These are phyloP conservation scores for Pitta sordida DNA, from an alignment of 2,113 vertebrate species.

Conservation along the genomic window DNA sequence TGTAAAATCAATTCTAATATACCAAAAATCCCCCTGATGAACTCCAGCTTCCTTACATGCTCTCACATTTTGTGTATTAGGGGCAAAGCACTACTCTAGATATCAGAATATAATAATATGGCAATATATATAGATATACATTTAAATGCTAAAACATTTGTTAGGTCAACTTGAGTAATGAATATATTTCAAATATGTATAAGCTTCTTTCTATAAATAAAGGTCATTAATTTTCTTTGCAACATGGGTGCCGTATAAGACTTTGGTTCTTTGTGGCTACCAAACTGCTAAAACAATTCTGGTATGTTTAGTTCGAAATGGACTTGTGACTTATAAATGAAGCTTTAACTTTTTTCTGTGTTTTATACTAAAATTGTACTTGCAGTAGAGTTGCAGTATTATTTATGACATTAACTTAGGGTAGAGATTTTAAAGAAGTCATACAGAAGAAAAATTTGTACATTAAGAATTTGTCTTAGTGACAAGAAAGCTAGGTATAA, in stretches of 20 bases:
- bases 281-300: background rate
- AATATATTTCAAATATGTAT: conserved; percentile 30
- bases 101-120: conserved; percentile 58
- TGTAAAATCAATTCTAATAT: conserved; percentile 40
- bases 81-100: conserved; percentile 58
- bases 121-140: conserved; percentile 61
- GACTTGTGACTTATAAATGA: background rate
- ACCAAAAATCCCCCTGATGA: background rate
- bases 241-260: background rate
- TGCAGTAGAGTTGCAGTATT: background rate
- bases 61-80: conserved; percentile 52
- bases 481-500: conserved; percentile 2
- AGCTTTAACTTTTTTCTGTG: background rate
- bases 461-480: conserved; percentile 17
- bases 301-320: background rate
- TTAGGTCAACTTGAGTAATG: conserved; percentile 61
- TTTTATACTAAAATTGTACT: background rate
- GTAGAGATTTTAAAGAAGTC: conserved; percentile 3
- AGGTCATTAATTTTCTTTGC: background rate
- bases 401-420: background rate
- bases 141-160: conserved; percentile 50
- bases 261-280: conserved; percentile 17
- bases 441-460: background rate
- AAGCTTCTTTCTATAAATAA: conserved; percentile 9
- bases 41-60: conserved; percentile 46